These are phyloP conservation scores for Kudoa iwatai DNA, from an alignment of 30 jellyfish, hydroid and myxozoan species.

Conservation along the genomic window DNA sequence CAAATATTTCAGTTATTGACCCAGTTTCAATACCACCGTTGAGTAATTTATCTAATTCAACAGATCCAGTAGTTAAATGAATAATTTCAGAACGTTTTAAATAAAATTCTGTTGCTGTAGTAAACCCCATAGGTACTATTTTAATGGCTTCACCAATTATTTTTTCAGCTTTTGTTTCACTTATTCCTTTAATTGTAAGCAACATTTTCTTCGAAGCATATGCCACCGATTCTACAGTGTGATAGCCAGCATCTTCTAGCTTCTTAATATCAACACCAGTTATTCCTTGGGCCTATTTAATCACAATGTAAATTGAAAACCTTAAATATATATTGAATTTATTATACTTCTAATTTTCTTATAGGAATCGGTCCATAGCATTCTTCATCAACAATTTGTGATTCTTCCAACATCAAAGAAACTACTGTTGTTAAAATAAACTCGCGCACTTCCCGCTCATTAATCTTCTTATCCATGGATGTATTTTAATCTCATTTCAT, in stretches of 20 bases:
- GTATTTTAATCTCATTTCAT: too few relatives aligned
- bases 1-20: constrained; percentile 70
- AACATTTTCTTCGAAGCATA: constrained; percentile 64
- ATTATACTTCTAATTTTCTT: too few relatives aligned
- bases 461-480: too few relatives aligned
- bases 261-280: constrained; percentile 56
- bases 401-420: too few relatives aligned
- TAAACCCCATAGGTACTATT: constrained; percentile 69
- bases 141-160: constrained; percentile 38
- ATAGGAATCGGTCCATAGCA: too few relatives aligned
- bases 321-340: too few relatives aligned
- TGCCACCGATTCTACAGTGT: constrained; percentile 65
- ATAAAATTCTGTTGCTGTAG: constrained; percentile 89
- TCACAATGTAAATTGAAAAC: too few relatives aligned
- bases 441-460: too few relatives aligned
- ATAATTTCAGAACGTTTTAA: constrained; percentile 67
- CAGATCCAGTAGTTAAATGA: constrained; percentile 62
- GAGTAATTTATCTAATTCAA: constrained; percentile 47
- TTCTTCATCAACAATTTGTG: too few relatives aligned
- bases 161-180: constrained; percentile 94
- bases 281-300: constrained; percentile 79
- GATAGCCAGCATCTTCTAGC: constrained; percentile 67
- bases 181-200: constrained; percentile 53
- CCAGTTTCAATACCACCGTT: constrained; percentile 98
- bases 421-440: too few relatives aligned